These are phyloP conservation scores for Margaritifera margaritifera DNA, from an alignment of 2,888 invertebrate species.

Conservation along the genomic window DNA sequence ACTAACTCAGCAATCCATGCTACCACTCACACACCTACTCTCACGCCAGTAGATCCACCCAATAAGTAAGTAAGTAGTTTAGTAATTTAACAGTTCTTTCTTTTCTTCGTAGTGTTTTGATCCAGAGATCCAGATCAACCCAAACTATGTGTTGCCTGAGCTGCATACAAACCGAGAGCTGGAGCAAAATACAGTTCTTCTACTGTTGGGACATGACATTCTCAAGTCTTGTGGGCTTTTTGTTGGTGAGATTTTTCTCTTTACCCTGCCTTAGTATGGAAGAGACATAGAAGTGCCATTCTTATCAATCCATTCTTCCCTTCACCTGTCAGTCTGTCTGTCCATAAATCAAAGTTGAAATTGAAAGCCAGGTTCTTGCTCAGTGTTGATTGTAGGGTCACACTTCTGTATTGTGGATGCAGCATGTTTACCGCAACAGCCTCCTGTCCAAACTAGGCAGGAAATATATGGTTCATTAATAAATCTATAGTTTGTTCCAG, in stretches of 20 bases:
- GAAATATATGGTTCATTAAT: too few relatives aligned
- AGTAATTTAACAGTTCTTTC: background rate
- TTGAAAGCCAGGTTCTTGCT: too few relatives aligned
- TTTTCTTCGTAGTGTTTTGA: slow-evolving; percentile 51
- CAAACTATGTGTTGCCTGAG: slow-evolving; percentile 56
- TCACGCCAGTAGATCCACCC: background rate
- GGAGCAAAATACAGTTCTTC: slow-evolving; percentile 63
- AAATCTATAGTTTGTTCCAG: too few relatives aligned
- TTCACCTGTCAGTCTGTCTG: background rate
- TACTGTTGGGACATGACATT: slow-evolving; percentile 59
- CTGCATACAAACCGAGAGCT: slow-evolving; percentile 64
- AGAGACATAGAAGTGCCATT: background rate
- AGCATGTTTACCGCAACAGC: too few relatives aligned
- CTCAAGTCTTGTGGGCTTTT: slow-evolving; percentile 61
- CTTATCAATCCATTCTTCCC: background rate
- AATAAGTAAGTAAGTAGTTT: too few relatives aligned
- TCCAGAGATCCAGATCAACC: slow-evolving; percentile 52
- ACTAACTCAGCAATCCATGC: too few relatives aligned
- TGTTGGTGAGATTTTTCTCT: slow-evolving; percentile 46
- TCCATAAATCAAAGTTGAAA: background rate
- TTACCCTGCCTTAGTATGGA: background rate
- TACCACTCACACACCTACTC: background rate
- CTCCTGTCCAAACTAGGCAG: too few relatives aligned
- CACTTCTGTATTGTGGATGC: too few relatives aligned
- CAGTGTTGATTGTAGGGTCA: too few relatives aligned